Evolutionary conservation across 2,797 vertebrate species (phyloP).

Genomic region (Anniella stebbinsi): DNA sequence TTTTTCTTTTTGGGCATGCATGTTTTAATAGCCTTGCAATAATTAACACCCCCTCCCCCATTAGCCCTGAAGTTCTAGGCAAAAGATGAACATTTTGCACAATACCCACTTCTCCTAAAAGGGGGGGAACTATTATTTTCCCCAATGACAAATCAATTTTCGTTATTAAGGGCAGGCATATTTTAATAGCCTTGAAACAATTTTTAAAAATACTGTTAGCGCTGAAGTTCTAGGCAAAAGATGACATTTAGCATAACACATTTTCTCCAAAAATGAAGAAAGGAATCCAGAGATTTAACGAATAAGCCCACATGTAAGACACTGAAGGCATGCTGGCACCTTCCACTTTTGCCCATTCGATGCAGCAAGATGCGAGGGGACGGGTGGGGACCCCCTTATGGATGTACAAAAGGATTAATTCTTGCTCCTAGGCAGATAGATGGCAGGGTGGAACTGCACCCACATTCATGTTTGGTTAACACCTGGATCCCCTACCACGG

Average conservation of each 20-base stretch:
- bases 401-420: background rate
- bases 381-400: background rate
- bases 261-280: background rate
- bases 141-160: too few species aligned
- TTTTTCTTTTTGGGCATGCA: background rate
- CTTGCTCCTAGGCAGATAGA: background rate
- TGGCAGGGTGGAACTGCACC: background rate
- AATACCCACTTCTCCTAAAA: background rate
- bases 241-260: too few species aligned
- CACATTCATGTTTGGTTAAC: background rate
- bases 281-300: background rate
- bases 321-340: background rate
- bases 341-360: background rate
- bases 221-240: too few species aligned
- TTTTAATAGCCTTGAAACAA: too few species aligned
- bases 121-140: background rate
- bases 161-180: too few species aligned
- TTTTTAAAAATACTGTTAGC: too few species aligned
- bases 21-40: constrained; percentile 10
- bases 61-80: accelerated
- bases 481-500: background rate
- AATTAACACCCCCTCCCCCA: background rate
- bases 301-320: background rate
- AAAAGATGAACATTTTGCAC: constrained; percentile 2
- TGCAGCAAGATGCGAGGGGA: background rate